Evolutionary conservation across 2,888 invertebrate species (phyloP).

Genomic region (Xestia c-nigrum): DNA sequence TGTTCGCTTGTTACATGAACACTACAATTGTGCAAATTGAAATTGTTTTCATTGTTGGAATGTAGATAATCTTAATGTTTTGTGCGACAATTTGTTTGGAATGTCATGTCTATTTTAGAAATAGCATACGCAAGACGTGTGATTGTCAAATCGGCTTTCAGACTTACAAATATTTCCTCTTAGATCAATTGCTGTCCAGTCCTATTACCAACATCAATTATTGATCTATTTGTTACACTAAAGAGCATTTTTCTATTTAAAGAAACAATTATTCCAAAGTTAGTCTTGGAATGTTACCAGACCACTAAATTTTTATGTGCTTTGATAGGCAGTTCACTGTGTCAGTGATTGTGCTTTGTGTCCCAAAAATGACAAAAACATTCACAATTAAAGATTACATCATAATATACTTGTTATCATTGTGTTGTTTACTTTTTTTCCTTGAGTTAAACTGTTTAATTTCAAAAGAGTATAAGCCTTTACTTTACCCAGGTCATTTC

Average conservation of each 20-base stretch:
- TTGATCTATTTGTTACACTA: neutral
- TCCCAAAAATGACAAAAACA: constrained; percentile 47
- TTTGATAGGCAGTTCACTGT: constrained; percentile 55
- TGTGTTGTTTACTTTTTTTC: constrained; percentile 3
- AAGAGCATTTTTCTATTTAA: neutral
- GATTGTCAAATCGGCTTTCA: constrained; percentile 9
- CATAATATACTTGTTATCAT: constrained; percentile 25
- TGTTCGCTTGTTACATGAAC: constrained; percentile 77
- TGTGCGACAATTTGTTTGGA: constrained; percentile 43
- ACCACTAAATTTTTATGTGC: constrained; percentile 27
- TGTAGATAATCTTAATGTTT: constrained; percentile 58
- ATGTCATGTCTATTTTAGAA: constrained; percentile 49
- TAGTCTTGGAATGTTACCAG: constrained; percentile 35
- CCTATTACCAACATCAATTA: neutral
- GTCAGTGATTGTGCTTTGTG: constrained; percentile 49
- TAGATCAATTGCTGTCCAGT: no score
- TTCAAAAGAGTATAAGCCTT: neutral
- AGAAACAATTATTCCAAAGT: constrained; percentile 1
- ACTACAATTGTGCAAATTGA: constrained; percentile 70
- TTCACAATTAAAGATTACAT: constrained; percentile 31
- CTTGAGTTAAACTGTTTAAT: neutral
- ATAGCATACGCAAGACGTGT: constrained; percentile 32
- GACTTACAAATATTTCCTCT: neutral
- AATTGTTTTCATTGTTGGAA: constrained; percentile 64
- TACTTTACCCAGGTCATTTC: neutral